These are phyloP conservation scores for Mycogona germanica DNA, from an alignment of 2,888 invertebrate species.

Conservation along the genomic window DNA sequence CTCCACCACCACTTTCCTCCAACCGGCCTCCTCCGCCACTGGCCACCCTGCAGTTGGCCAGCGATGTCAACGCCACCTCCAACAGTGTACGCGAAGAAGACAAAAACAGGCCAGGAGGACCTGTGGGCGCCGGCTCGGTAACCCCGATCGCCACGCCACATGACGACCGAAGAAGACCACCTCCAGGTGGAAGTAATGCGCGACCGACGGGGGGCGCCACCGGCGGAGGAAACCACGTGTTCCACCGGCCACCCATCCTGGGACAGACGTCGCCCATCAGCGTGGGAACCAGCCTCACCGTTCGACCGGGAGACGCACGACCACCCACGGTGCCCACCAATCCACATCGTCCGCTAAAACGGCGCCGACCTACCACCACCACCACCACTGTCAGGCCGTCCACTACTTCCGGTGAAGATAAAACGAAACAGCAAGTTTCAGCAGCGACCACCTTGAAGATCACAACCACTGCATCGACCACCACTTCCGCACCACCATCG, in stretches of 20 bases:
- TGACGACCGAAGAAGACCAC: not conserved
- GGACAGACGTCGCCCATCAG: slow-evolving; percentile 14
- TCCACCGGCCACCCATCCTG: slow-evolving; percentile 11
- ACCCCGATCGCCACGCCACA: not conserved
- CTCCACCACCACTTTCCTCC: not conserved
- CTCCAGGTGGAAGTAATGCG: too few relatives aligned
- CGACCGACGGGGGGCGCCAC: too few relatives aligned
- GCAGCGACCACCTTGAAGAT: not conserved
- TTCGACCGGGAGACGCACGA: slow-evolving; percentile 13
- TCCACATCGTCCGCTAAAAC: too few relatives aligned
- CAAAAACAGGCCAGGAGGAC: too few relatives aligned
- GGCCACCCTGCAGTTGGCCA: too few relatives aligned
- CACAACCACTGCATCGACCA: not conserved
- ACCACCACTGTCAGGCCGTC: not conserved
- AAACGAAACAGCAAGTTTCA: not conserved
- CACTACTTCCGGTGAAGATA: not conserved
- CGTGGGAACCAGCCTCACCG: slow-evolving; percentile 19
- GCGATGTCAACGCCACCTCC: too few relatives aligned
- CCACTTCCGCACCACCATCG: not conserved
- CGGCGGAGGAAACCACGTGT: not conserved
- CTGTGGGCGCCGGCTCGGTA: too few relatives aligned
- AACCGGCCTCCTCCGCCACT: too few relatives aligned
- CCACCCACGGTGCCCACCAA: not conserved
- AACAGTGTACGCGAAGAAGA: too few relatives aligned
- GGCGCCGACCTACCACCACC: not conserved